Base-by-base conservation (phyloP, 2,888 invertebrate species). In the Oxyscelio sp. region DNA sequence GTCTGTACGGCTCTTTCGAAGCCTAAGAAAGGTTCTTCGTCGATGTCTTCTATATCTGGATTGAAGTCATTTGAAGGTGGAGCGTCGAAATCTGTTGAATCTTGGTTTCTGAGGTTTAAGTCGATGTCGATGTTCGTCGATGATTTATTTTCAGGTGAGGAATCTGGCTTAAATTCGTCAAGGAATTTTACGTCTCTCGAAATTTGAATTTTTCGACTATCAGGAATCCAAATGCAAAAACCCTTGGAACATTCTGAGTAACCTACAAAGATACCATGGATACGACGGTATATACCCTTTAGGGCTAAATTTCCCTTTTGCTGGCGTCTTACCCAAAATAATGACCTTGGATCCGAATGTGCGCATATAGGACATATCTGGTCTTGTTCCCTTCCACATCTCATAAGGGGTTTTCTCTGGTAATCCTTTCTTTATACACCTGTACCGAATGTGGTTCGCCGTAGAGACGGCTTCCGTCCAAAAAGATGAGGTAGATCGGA, bases 371-470 rank as follows among this genome's bases (percentile, higher is more conserved):
- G 40, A 52, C n/a, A 79, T 45, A 19, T 78, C 43, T 15, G 75
- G 61, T 43, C 48, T 21, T n/a, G 11, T 65, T 45, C 83, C 81
- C 15, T 54, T 59, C 81, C 85, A 82, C 40, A 48, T 54, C 58
- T 82, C 83, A 59, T 61, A 77, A 38, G 85, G 85, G 24, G 65
- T 81, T 17, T 45, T 56, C 48, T 74, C 74, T 1, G 24, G 71
- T 8, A 89, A 70, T 34, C 68, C 81, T 11, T 24, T 63, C 9
- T 65, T 59, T 13, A 59, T 43, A 89, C 88, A 78, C n/a, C 77
- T 48, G 22, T 88, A 90, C 48, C 70, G 70, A 31, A 87, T 34
- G 40, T 85, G 78, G n/a, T 77, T 81, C 9, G 88, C 88, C 38
- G 88, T 85, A n/a, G 78, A 77, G 9, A 87, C 71, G 6, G 34